Evolutionary conservation across 2,113 vertebrate species (phyloP).

Genomic region (Microcebus murinus): DNA sequence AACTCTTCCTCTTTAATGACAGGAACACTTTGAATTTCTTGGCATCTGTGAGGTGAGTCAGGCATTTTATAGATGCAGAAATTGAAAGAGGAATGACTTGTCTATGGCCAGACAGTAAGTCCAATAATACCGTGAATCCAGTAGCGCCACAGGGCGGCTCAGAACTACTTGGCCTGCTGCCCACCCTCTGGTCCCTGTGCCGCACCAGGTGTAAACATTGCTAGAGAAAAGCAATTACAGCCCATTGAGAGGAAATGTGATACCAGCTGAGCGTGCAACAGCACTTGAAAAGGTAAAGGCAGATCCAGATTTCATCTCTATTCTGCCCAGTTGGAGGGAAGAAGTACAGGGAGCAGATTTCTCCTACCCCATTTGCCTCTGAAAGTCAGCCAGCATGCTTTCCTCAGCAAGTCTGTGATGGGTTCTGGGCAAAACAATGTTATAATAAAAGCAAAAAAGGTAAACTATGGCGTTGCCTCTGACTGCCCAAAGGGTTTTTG

Average conservation of each 20-base stretch:
- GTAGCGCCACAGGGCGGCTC: rapidly evolving
- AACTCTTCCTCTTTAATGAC: conserved; percentile 34
- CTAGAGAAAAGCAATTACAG: not conserved
- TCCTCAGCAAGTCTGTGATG: not conserved
- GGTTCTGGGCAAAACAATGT: not conserved
- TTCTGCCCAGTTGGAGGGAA: not conserved
- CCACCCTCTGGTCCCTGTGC: not conserved
- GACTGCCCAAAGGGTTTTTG: not conserved
- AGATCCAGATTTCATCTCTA: not conserved
- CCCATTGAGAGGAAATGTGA: not conserved
- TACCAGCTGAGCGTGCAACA: not conserved
- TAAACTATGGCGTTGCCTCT: not conserved
- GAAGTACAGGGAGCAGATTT: rapidly evolving
- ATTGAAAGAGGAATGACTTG: not conserved
- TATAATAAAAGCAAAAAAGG: not conserved
- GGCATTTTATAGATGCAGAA: conserved; percentile 46
- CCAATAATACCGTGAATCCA: not conserved
- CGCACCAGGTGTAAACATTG: not conserved
- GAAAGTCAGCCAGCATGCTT: not conserved
- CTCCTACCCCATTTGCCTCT: not conserved
- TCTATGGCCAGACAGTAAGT: not conserved
- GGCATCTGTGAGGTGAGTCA: conserved; percentile 55
- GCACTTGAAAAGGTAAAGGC: not conserved
- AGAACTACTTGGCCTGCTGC: not conserved
- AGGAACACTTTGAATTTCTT: conserved; percentile 66